These are phyloP conservation scores for Nymphicus hollandicus DNA, from an alignment of 2,113 vertebrate species.

Conservation along the genomic window DNA sequence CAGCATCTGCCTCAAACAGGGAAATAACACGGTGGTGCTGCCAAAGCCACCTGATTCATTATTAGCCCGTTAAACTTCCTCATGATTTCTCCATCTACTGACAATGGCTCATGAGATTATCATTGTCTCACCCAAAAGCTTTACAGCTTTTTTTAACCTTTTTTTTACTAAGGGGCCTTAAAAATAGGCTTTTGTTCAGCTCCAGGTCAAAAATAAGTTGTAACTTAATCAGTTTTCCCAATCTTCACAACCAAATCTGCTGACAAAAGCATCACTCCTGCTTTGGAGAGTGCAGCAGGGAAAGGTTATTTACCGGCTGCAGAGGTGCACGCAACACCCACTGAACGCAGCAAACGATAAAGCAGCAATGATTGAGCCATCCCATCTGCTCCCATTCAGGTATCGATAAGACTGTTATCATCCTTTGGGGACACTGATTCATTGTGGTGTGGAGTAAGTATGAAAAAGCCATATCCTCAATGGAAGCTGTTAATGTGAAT, in stretches of 20 bases:
- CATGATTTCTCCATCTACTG: conserved; percentile 46
- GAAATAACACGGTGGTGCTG: background rate
- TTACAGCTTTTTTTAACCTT: background rate
- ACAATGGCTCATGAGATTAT: conserved; percentile 31
- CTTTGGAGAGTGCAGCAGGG: background rate
- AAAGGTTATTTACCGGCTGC: background rate
- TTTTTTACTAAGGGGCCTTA: background rate
- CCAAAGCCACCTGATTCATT: conserved; percentile 51
- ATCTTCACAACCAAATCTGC: conserved; percentile 12
- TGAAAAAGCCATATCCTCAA: background rate
- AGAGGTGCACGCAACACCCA: background rate
- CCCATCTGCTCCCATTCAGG: conserved; percentile 38
- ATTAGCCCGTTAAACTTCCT: conserved; percentile 42
- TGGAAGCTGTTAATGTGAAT: conserved; percentile 56
- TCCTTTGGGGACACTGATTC: conserved; percentile 26
- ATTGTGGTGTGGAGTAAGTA: conserved; percentile 34
- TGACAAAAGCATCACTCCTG: background rate
- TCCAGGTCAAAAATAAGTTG: conserved; percentile 40
- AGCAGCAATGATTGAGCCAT: background rate
- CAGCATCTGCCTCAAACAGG: background rate
- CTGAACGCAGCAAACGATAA: background rate
- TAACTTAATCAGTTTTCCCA: conserved; percentile 25
- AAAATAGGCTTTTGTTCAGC: conserved; percentile 43
- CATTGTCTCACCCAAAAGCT: conserved; percentile 28
- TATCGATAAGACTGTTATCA: conserved; percentile 46